Conservation (phyloP, 2,888 invertebrate genomes). For the Drosophila hawaiiensis region DNA sequence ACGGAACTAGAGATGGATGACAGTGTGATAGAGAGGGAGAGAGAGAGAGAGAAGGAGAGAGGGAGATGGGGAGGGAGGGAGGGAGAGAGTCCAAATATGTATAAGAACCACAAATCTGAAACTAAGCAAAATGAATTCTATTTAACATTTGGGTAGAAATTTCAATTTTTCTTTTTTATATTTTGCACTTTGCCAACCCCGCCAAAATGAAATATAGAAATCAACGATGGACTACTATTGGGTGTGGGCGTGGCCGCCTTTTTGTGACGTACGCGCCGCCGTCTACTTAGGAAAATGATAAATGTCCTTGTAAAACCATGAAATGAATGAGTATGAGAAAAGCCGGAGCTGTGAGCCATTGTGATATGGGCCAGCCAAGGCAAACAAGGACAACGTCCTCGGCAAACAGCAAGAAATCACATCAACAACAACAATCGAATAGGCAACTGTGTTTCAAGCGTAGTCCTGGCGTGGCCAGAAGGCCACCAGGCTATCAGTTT, state of each 20-base stretch:
- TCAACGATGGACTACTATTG: conserved; percentile 46
- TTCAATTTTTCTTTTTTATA: conserved; percentile 45
- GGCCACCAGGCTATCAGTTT: conserved; percentile 31
- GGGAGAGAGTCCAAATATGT: conserved; percentile 24
- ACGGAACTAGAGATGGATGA: background rate
- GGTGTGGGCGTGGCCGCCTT: conserved; percentile 53
- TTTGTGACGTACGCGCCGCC: conserved; percentile 70
- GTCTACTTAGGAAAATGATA: conserved; percentile 78
- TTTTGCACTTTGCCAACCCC: conserved; percentile 3
- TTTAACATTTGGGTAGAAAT: conserved; percentile 74
- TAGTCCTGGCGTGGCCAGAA: conserved; percentile 16
- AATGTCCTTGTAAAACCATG: conserved; percentile 79
- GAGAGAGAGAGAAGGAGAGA: background rate
- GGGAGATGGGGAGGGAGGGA: background rate
- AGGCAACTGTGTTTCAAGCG: conserved; percentile 47
- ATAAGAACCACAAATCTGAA: conserved; percentile 63
- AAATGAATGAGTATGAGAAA: conserved; percentile 76
- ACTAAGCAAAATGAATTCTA: conserved; percentile 74
- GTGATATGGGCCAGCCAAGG: conserved; percentile 50
- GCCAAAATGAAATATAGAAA: conserved; percentile 64
- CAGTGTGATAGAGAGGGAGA: background rate
- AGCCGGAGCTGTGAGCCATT: conserved; percentile 10
- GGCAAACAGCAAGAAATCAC: conserved; percentile 69
- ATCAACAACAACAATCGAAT: conserved; percentile 41
- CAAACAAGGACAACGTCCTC: conserved; percentile 63